Base-by-base conservation (phyloP, 2,113 vertebrate species). In the Phyllostomus hastatus region DNA sequence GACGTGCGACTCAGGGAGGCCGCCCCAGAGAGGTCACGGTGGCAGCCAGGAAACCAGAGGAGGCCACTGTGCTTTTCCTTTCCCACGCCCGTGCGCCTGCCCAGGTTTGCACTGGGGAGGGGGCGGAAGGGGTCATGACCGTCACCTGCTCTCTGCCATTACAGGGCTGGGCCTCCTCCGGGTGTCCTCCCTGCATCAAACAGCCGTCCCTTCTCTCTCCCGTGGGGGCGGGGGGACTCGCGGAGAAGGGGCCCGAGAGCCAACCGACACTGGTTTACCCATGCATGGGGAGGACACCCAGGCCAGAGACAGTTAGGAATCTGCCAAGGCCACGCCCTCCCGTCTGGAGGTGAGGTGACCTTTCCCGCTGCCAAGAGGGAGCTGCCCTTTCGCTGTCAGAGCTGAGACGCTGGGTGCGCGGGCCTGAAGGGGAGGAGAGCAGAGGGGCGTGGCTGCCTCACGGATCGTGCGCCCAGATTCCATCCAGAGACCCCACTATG, bases 241-340 rank as follows among this genome's bases (percentile, higher is more conserved):
- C 50, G 3, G 2, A 73, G 31, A 4, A 70, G 35, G 35, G 26
- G 79, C 22, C 17, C 2, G 24, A 31, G 7, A 73, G 73, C 73
- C 16, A 31, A 48, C 6, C 1, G 43, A 28, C 50, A 76, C 16
- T 1, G 19, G 26, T 1, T 20, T 7, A 16, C 5, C 15, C 4
- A 28, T 78, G 10, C 28, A 12, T 6, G 3, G 82, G 24, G 11
- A 46, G 61, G 31, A 69, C 43, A 31, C 4, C 14, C 22, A 76
- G 43, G 3, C 57, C 26, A 20, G 48, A 28, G 69, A 22, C 5
- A 8, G 24, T 10, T 4, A 75, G 61, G 20, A 50, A 54, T 79
- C 43, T 78, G 48, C 31, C 48, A 46, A 14, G 8, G 57, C 12
- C 57, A 75, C 4, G 2, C 8, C 11, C 33, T 59, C 61, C 8